These are phyloP conservation scores for Melitaea cinxia DNA, from an alignment of 1,140 invertebrate species.

Conservation along the genomic window DNA sequence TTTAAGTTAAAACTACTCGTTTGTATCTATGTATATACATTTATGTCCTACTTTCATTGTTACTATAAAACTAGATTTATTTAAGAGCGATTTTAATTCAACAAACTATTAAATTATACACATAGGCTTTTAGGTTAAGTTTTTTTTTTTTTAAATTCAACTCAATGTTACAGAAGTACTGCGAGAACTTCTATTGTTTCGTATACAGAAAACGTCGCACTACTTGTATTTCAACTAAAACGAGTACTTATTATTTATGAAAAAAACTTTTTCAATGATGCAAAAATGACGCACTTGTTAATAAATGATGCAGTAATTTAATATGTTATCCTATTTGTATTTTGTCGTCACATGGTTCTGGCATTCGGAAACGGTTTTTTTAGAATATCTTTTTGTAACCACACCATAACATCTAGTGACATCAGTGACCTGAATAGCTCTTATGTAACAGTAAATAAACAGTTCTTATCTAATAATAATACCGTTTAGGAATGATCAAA, in stretches of 20 bases:
- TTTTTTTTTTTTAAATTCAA: not conserved
- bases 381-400: not conserved
- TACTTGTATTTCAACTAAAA: not conserved
- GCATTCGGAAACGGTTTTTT: not conserved
- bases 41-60: too few species aligned
- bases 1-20: too few species aligned
- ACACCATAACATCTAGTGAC: not conserved
- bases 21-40: too few species aligned
- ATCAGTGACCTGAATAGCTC: not conserved
- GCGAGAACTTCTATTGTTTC: constrained; percentile 3
- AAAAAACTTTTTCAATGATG: too few species aligned
- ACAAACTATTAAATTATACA: not conserved
- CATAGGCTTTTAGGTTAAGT: not conserved
- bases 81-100: not conserved
- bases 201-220: not conserved
- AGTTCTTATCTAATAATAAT: constrained; percentile 7
- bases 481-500: not conserved
- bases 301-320: not conserved
- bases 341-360: not conserved
- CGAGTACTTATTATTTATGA: not conserved
- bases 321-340: not conserved
- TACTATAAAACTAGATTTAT: not conserved
- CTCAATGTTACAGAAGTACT: not conserved
- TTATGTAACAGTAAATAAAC: not conserved
- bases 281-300: too few species aligned